These are phyloP conservation scores for Scaptomyza montana DNA, from an alignment of 1,140 invertebrate species.

Conservation along the genomic window DNA sequence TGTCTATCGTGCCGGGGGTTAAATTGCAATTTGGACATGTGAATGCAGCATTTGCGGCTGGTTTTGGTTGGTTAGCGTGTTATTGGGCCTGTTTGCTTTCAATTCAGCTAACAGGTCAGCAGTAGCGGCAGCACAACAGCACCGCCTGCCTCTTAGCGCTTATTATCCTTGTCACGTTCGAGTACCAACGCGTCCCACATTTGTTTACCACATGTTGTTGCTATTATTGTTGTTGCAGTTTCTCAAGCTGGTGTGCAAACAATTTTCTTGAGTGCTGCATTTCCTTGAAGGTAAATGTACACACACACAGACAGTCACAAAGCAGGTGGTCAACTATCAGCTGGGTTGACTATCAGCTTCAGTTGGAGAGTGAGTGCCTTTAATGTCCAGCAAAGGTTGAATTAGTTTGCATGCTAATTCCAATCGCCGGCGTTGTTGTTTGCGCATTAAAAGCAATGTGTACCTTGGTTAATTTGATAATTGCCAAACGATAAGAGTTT, in stretches of 20 bases:
- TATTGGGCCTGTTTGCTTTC: constrained; percentile 27
- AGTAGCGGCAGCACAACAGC: neutral
- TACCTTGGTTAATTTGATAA: constrained; percentile 37
- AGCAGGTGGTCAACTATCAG: constrained; percentile 15
- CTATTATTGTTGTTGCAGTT: constrained; percentile 7
- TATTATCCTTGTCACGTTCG: constrained; percentile 60
- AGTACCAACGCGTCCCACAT: constrained; percentile 40
- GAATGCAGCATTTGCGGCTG: constrained; percentile 2
- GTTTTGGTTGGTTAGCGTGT: constrained; percentile 6
- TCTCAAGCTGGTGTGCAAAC: constrained; percentile 37
- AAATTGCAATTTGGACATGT: constrained; percentile 35
- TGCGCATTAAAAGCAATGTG: constrained; percentile 14
- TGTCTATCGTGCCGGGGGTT: neutral
- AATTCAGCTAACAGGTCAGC: constrained; percentile 45
- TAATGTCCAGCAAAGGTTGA: constrained; percentile 23
- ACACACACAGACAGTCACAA: constrained; percentile 16
- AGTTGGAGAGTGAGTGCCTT: neutral
- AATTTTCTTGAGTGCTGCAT: constrained; percentile 60
- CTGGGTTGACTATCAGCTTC: constrained; percentile 25
- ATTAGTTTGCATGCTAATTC: constrained; percentile 49
- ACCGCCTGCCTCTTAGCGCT: constrained; percentile 23
- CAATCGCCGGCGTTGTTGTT: constrained; percentile 13
- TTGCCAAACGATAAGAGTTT: constrained; percentile 30
- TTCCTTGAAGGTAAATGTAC: constrained; percentile 46
- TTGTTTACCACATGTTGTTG: constrained; percentile 43